These are phyloP conservation scores for Lithophane semibrunnea DNA, from an alignment of 2,888 invertebrate species.

Conservation along the genomic window DNA sequence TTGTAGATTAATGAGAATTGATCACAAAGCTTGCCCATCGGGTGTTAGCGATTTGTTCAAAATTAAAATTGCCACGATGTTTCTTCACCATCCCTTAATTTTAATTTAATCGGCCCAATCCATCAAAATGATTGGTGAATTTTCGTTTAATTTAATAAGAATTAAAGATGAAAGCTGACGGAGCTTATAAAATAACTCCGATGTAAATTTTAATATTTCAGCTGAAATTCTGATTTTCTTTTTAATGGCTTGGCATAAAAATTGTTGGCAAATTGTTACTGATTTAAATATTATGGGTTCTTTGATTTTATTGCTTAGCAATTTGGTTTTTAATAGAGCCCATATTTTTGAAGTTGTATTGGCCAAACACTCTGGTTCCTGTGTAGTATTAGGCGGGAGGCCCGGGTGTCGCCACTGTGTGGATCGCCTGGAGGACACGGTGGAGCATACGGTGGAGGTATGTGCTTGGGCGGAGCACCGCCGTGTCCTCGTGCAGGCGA, in stretches of 20 bases:
- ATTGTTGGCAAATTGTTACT: constrained; percentile 17
- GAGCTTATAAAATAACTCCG: constrained; percentile 19
- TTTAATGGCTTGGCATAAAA: constrained; percentile 11
- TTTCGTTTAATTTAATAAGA: constrained; percentile 33
- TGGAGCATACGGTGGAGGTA: too few relatives aligned
- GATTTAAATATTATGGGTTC: constrained; percentile 4
- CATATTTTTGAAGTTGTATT: neutral
- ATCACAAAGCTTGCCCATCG: neutral
- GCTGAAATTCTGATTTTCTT: constrained; percentile 17
- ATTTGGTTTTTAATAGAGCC: neutral
- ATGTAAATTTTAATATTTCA: constrained; percentile 29
- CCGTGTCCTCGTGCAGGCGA: too few relatives aligned
- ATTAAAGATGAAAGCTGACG: constrained; percentile 39
- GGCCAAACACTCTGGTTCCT: neutral
- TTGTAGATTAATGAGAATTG: neutral
- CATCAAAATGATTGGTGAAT: constrained; percentile 20
- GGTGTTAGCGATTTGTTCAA: neutral
- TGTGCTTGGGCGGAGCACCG: too few relatives aligned
- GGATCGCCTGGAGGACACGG: too few relatives aligned
- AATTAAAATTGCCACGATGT: neutral
- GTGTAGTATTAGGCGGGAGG: too few relatives aligned
- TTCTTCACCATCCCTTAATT: neutral
- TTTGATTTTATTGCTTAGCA: neutral
- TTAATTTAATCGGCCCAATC: constrained; percentile 18
- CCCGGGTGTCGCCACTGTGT: too few relatives aligned